phyloP scores from a whole-genome alignment of 92 coral and sea anemone genomes.

The Phenganax marumi region DNA sequence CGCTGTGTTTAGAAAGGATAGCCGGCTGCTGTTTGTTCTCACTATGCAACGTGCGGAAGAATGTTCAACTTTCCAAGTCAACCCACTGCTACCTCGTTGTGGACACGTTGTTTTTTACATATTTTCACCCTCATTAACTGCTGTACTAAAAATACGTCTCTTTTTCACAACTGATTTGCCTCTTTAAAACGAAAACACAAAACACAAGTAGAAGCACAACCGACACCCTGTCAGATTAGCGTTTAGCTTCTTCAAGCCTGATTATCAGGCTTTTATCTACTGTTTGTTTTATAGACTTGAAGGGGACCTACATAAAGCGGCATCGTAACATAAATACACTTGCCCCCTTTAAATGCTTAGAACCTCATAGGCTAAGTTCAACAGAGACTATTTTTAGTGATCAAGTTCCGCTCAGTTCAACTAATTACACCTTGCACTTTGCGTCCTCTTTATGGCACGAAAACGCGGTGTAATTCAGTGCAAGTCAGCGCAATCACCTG shows the following conservation, averaged over 20 bases:
- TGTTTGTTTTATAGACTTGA: constrained; percentile 35
- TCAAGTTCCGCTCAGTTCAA: constrained; percentile 45
- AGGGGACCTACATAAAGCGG: constrained; percentile 36
- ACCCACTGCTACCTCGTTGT: neutral
- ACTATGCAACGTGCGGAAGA: constrained; percentile 35
- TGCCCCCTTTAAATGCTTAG: constrained; percentile 26
- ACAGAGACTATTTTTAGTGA: constrained; percentile 36
- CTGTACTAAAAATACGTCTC: neutral
- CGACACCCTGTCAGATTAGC: constrained; percentile 41
- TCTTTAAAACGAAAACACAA: constrained; percentile 20
- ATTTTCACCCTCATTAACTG: neutral
- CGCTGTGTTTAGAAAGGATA: constrained; percentile 35
- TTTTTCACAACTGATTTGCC: neutral
- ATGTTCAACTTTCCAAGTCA: neutral
- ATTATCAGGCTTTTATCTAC: constrained; percentile 41
- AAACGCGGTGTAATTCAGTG: neutral
- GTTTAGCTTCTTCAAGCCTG: constrained; percentile 34
- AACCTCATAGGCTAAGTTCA: constrained; percentile 27
- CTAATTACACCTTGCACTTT: constrained; percentile 33
- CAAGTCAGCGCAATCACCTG: neutral
- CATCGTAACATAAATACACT: neutral
- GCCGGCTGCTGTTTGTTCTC: neutral
- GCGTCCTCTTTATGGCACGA: constrained; percentile 27
- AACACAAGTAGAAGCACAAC: constrained; percentile 15
- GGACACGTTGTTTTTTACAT: neutral